Conservation (phyloP, 2,888 invertebrate genomes). For the Drosophila setosimentum region DNA sequence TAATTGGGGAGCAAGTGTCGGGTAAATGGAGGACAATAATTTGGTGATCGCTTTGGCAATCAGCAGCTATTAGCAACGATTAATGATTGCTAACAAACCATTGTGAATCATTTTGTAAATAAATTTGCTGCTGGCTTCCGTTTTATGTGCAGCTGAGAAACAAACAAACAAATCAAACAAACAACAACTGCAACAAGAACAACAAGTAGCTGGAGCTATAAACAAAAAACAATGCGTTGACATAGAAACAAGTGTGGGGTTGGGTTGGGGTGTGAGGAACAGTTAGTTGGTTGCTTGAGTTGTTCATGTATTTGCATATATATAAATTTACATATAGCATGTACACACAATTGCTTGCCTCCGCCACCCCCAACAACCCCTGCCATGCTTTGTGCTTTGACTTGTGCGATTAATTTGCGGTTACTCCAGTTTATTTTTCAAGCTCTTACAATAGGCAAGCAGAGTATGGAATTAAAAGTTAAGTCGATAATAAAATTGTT, state of each 20-base stretch:
- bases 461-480: not conserved
- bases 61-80: slow-evolving; percentile 38
- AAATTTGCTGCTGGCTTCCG: slow-evolving; percentile 40
- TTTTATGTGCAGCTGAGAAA: slow-evolving; percentile 43
- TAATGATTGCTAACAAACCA: not conserved
- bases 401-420: slow-evolving; percentile 51
- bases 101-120: slow-evolving; percentile 37
- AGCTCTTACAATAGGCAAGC: not conserved
- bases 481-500: not conserved
- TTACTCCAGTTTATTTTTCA: slow-evolving; percentile 17
- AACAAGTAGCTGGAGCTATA: slow-evolving; percentile 18
- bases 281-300: slow-evolving; percentile 8
- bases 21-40: slow-evolving; percentile 22
- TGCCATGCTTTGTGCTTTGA: not conserved
- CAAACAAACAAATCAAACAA: slow-evolving; percentile 39
- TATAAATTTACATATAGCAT: not conserved
- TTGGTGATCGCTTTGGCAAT: slow-evolving; percentile 30
- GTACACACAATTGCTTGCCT: not conserved
- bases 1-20: slow-evolving; percentile 54
- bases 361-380: not conserved
- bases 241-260: slow-evolving; percentile 76
- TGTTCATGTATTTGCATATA: slow-evolving; percentile 5
- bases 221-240: slow-evolving; percentile 60
- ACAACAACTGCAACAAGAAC: slow-evolving; percentile 19
- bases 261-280: not conserved